Percentiles rank a stretch among this genome's conserved stretches.
Evolutionary conservation across 2,113 vertebrate species (phyloP).

Genomic region (Saccopteryx bilineata): DNA sequence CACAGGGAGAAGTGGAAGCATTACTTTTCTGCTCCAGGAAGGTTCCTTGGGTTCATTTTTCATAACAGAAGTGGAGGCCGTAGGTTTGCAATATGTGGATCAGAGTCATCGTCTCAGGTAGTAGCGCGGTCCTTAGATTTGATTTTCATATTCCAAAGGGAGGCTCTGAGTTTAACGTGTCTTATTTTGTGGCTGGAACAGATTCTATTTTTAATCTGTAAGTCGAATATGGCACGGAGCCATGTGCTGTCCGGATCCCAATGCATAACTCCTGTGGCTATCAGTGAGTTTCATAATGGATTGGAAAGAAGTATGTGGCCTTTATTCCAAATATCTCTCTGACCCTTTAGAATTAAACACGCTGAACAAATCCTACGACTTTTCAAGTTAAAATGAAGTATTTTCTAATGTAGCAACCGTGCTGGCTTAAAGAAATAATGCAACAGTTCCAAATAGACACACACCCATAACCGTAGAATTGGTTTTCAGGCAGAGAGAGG

Average conservation of each 20-base stretch:
- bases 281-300: conserved; percentile 67
- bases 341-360: conserved; percentile 60
- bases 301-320: conserved; percentile 40
- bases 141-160: conserved; percentile 66
- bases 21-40: conserved; percentile 6
- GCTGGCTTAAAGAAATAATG: conserved; percentile 67
- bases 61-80: neutral
- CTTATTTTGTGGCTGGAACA: conserved; percentile 76
- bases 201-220: conserved; percentile 82
- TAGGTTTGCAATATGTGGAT: neutral
- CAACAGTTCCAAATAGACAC: conserved; percentile 59
- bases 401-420: conserved; percentile 64
- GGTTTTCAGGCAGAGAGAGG: conserved; percentile 73
- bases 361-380: conserved; percentile 61
- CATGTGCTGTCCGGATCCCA: conserved; percentile 47
- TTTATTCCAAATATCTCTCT: conserved; percentile 65
- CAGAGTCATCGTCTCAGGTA: neutral
- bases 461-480: conserved; percentile 58
- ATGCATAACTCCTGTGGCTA: conserved; percentile 61
- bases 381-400: conserved; percentile 61
- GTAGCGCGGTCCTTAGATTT: conserved; percentile 30
- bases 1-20: neutral
- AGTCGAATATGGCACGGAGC: conserved; percentile 70
- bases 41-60: conserved; percentile 30
- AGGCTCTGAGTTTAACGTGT: conserved; percentile 35